phyloP scores from a whole-genome alignment of 2,888 invertebrate species.

The Creontiades dilutus region DNA sequence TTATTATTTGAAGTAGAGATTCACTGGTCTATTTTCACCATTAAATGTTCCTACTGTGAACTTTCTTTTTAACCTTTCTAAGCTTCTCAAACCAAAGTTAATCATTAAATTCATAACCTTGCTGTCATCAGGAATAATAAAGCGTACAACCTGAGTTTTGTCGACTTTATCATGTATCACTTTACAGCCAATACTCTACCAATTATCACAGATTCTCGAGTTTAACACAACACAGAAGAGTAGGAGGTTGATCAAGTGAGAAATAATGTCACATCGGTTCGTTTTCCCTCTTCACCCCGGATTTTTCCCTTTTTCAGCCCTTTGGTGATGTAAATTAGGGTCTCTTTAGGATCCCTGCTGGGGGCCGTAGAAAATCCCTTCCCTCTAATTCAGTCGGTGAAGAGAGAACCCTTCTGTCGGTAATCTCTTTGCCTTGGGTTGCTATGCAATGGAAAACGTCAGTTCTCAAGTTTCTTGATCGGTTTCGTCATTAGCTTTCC shows the following conservation, averaged over 20 bases:
- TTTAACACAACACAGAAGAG: too few species aligned
- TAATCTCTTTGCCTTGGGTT: background rate
- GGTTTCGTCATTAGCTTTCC: background rate
- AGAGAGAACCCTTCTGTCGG: background rate
- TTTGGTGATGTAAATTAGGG: constrained; percentile 24
- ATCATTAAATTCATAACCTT: too few species aligned
- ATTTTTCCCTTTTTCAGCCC: background rate
- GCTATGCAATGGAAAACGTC: constrained; percentile 11
- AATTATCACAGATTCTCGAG: too few species aligned
- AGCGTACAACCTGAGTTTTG: too few species aligned
- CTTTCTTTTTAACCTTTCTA: too few species aligned
- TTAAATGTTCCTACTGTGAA: too few species aligned
- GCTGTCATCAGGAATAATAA: too few species aligned
- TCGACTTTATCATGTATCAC: too few species aligned
- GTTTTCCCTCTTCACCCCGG: background rate
- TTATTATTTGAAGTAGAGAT: too few species aligned
- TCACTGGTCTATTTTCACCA: too few species aligned
- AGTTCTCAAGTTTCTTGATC: constrained; percentile 36
- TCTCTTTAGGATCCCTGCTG: background rate
- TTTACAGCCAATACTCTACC: too few species aligned
- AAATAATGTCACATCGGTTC: background rate
- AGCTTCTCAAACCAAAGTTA: too few species aligned
- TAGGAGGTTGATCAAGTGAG: background rate
- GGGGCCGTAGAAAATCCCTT: background rate
- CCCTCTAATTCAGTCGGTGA: constrained; percentile 1